phyloP scores from a whole-genome alignment of 2,113 vertebrate species.

The Opisthocomus hoazin region DNA sequence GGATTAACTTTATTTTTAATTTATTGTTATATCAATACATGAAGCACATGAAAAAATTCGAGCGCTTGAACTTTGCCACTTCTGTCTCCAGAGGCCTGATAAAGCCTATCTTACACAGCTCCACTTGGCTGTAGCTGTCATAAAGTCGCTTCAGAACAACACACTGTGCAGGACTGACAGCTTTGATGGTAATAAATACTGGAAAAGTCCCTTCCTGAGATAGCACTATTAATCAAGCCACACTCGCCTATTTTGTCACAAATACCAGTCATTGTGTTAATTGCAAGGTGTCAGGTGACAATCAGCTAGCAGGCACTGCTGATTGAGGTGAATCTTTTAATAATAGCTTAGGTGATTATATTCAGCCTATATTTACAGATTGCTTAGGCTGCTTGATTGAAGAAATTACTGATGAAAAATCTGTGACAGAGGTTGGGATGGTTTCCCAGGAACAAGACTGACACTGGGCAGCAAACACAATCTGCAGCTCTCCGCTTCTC shows the following conservation, averaged over 20 bases:
- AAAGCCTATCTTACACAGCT: not conserved
- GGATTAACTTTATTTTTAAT: not conserved
- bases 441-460: not conserved
- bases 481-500: not conserved
- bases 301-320: not conserved
- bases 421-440: not conserved
- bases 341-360: conserved; percentile 12
- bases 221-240: not conserved
- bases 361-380: not conserved
- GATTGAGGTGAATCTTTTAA: conserved; percentile 21
- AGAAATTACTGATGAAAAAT: not conserved
- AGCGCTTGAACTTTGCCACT: not conserved
- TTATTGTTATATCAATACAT: not conserved
- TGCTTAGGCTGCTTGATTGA: conserved; percentile 1
- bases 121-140: not conserved
- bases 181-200: not conserved
- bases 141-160: not conserved
- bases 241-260: not conserved
- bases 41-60: not conserved
- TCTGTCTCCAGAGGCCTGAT: not conserved
- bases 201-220: not conserved
- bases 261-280: conserved; percentile 2
- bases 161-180: not conserved
- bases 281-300: conserved; percentile 25
- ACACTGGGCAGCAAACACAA: not conserved